phyloP scores from a whole-genome alignment of 2,113 vertebrate species.

The Pygoscelis antarcticus region DNA sequence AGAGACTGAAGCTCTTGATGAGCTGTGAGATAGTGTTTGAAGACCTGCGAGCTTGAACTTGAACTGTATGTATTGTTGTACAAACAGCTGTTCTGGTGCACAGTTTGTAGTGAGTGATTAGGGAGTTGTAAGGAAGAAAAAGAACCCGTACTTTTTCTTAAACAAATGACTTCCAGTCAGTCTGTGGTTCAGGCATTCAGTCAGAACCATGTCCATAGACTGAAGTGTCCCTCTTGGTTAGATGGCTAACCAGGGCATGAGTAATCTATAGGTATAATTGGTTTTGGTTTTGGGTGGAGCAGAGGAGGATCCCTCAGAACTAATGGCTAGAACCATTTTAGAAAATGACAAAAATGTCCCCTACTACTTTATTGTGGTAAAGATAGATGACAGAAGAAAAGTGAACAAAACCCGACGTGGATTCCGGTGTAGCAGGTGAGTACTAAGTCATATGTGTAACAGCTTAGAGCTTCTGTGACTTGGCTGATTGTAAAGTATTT shows the following conservation, averaged over 20 bases:
- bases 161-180: neutral
- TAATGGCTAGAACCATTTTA: neutral
- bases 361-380: neutral
- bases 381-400: neutral
- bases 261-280: neutral
- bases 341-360: neutral
- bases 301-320: neutral
- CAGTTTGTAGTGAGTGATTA: neutral
- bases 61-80: neutral
- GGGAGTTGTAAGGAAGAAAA: neutral
- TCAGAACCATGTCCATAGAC: neutral
- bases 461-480: neutral
- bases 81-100: neutral
- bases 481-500: neutral
- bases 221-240: neutral
- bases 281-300: neutral
- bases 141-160: neutral
- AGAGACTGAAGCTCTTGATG: neutral
- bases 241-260: neutral
- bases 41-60: neutral
- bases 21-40: neutral
- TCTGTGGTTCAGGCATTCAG: neutral
- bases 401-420: accelerated
- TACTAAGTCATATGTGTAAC: neutral
- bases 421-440: neutral